A percentile compares a stretch with the other conserved stretches of the same genome.
Conservation (phyloP, 2,113 vertebrate genomes). For the Spheniscus mendiculus region DNA sequence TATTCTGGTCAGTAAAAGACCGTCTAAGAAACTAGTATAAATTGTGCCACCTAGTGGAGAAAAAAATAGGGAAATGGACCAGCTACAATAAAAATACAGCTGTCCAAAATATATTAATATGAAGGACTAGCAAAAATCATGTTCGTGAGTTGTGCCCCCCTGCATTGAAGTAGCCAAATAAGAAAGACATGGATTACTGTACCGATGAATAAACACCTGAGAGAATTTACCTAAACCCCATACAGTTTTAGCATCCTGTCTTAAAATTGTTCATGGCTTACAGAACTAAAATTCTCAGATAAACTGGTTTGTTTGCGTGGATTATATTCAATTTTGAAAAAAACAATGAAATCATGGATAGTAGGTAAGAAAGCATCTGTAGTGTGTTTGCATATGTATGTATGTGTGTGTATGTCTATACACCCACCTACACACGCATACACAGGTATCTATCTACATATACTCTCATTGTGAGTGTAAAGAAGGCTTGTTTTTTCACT, state of each 20-base stretch:
- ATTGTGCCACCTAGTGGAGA: constrained; percentile 75
- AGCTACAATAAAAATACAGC: neutral
- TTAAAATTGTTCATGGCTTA: neutral
- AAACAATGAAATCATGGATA: neutral
- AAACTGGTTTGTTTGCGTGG: neutral
- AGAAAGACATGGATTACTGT: neutral
- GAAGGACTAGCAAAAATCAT: neutral
- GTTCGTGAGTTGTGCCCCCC: neutral
- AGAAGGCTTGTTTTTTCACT: neutral
- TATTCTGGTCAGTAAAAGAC: neutral
- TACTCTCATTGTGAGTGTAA: neutral
- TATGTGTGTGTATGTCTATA: neutral
- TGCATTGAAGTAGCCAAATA: neutral
- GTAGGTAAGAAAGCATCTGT: neutral
- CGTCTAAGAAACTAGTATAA: constrained; percentile 65
- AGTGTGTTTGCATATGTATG: neutral
- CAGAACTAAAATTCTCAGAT: neutral
- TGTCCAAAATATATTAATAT: neutral
- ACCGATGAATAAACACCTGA: neutral
- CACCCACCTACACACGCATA: fast-evolving
- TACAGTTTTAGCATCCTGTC: neutral
- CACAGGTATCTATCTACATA: neutral
- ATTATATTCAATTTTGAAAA: neutral
- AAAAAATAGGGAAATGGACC: neutral
- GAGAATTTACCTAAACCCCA: neutral